Conservation (phyloP, 2,888 invertebrate genomes). For the Dryobotodes eremita region DNA sequence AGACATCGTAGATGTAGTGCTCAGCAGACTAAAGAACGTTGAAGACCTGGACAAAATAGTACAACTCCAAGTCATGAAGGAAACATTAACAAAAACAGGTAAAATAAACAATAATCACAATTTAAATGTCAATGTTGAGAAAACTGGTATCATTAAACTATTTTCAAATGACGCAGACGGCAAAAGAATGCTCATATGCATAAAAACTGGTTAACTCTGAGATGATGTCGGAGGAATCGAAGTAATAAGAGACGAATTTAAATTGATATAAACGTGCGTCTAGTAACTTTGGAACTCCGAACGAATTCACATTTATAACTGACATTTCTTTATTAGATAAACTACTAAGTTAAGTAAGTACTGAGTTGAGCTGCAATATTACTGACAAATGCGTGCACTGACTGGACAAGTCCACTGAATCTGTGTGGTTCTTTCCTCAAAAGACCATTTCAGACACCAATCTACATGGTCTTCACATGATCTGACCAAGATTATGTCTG, state of each 20-base stretch:
- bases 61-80: constrained; percentile 95
- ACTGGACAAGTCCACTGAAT: no score
- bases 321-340: neutral
- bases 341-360: no score
- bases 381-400: no score
- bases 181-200: constrained; percentile 23
- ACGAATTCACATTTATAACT: neutral
- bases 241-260: neutral
- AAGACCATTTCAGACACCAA: no score
- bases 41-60: constrained; percentile 93
- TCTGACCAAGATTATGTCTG: no score
- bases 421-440: no score
- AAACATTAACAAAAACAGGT: constrained; percentile 96
- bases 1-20: constrained; percentile 94
- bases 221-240: constrained; percentile 4
- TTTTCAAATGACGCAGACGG: constrained; percentile 18
- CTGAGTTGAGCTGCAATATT: no score
- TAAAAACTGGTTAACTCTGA: constrained; percentile 18
- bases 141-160: constrained; percentile 39
- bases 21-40: constrained; percentile 92
- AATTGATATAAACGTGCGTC: neutral
- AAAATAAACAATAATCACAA: constrained; percentile 60
- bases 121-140: constrained; percentile 34
- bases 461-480: no score
- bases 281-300: neutral